Percentiles rank a stretch among this genome's conserved stretches.
Conservation (phyloP, 2,113 vertebrate genomes). For the Rhabdornis inornatus region DNA sequence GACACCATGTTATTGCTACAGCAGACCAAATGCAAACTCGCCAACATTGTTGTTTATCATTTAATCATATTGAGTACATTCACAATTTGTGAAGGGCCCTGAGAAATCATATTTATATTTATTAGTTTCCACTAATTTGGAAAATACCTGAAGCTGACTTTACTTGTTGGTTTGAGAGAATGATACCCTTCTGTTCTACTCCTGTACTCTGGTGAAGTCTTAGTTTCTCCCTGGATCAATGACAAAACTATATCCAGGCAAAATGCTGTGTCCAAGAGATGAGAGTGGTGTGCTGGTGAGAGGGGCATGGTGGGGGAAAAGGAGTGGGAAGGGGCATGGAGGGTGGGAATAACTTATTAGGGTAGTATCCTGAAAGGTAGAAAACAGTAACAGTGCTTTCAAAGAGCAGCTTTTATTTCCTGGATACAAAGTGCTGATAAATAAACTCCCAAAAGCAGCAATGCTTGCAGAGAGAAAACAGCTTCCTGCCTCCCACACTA, state of each 20-base stretch:
- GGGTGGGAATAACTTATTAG: not conserved
- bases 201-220: not conserved
- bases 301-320: too few relatives aligned
- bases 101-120: not conserved
- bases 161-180: not conserved
- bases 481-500: not conserved
- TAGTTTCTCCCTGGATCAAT: not conserved
- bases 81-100: not conserved
- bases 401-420: not conserved
- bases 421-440: conserved; percentile 11
- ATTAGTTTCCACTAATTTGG: not conserved
- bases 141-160: not conserved
- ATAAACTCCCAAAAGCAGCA: not conserved
- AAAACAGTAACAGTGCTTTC: not conserved
- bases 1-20: conserved; percentile 34
- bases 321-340: rapidly evolving
- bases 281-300: not conserved
- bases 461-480: not conserved
- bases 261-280: not conserved
- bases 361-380: not conserved
- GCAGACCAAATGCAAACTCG: not conserved
- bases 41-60: not conserved
- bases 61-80: not conserved
- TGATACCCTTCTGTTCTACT: not conserved
- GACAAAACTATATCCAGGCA: not conserved